Evolutionary conservation across 2,797 vertebrate genomes (phyloP), one percentile per base, ranked within the genome.

Genomic region (Gila robusta): DNA sequence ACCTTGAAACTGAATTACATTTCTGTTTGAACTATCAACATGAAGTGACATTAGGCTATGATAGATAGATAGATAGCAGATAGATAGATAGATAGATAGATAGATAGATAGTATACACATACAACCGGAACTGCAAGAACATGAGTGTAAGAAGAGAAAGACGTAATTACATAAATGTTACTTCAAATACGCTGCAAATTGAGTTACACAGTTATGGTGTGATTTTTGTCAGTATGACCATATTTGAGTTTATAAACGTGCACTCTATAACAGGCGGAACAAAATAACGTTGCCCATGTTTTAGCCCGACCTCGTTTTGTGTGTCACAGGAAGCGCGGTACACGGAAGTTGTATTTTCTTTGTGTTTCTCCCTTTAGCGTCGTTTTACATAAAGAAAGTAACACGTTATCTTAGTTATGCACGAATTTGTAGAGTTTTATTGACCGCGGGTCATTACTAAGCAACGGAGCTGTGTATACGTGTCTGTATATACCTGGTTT

Each of bases 261-360:
- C 23, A 64, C 41, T 47, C 7, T 19, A 17, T 69, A 1, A 78
- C 66, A n/a, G 84, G 91, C 94, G 96, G 96, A 96, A 96, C 96
- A 89, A 80, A 88, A 89, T 87, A 80, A 66, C 16, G 32, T 39
- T 62, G 84, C 80, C 84, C 49, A 47, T 79, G 92, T 93, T 95
- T 95, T 91, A 91, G 87, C 90, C 93, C 95, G 95, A 93, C 91
- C 89, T 47, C 62, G 85, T 86, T 89, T 66, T 91, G 88, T 92
- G 90, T 93, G 94, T 94, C 94, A 96, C 96, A 94, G 96, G 96
- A 96, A 96, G 94, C 92, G 90, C 88, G 72, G 54, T 89, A 94
- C 79, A 93, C 95, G 96, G 96, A 96, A 96, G 95, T 96, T 96
- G 93, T 95, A 90, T 95, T 95, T 94, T 95, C 96, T 96, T 96